phyloP scores from a whole-genome alignment of 2,888 invertebrate genomes.

The Himalopsyche anomala region DNA sequence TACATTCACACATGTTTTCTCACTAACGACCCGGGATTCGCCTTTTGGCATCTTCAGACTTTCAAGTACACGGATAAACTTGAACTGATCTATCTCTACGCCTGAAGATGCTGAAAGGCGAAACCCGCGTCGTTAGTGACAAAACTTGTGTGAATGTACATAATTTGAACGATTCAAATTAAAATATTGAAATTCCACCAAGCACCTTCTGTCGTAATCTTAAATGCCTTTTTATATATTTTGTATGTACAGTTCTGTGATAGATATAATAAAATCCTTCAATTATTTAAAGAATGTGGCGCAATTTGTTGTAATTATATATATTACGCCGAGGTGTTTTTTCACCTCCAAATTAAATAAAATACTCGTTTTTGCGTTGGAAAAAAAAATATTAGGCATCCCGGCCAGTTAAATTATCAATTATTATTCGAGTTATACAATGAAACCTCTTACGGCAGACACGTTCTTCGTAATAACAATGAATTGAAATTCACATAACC shows the following conservation, averaged over 20 bases:
- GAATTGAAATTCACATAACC: constrained; percentile 30
- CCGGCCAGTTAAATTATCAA: constrained; percentile 16
- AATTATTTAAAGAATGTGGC: constrained; percentile 3
- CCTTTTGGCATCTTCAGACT: too few relatives aligned
- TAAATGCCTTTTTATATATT: too few relatives aligned
- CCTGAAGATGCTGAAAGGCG: too few relatives aligned
- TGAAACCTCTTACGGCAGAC: constrained; percentile 5
- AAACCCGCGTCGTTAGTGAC: too few relatives aligned
- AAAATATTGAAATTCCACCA: too few relatives aligned
- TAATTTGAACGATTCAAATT: too few relatives aligned
- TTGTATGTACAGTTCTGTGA: not conserved
- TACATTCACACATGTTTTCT: too few relatives aligned
- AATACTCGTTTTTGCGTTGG: not conserved
- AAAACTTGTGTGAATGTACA: too few relatives aligned
- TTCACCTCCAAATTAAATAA: not conserved
- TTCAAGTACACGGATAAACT: too few relatives aligned
- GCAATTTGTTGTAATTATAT: not conserved
- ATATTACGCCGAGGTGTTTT: constrained; percentile 15
- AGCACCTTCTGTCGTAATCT: too few relatives aligned
- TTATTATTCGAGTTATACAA: not conserved
- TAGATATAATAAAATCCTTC: constrained; percentile 32
- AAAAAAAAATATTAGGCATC: not conserved
- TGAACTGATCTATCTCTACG: too few relatives aligned
- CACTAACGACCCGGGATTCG: too few relatives aligned
- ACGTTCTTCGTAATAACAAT: constrained; percentile 12